Evolutionary conservation across 2,888 invertebrate species (phyloP), one percentile per base, ranked within the genome.

Genomic region (Tineola bisselliella): DNA sequence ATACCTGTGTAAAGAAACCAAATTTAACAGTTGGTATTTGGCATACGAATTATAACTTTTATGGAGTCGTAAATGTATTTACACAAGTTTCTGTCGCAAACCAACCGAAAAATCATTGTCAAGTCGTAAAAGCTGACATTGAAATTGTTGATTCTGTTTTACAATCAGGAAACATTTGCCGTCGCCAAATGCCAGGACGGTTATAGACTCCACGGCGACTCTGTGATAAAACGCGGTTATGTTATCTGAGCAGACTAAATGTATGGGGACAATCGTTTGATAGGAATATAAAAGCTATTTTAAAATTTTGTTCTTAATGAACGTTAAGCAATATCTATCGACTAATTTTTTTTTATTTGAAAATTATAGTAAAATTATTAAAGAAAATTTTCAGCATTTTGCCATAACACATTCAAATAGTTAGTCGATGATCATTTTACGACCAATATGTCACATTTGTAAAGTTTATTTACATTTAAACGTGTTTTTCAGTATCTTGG

Each of bases 41-140:
- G 25, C 25, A 25, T 25, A 6, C 25, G 25, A 25, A 25, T 25
- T 25, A 25, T 25, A 25, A 25, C 25, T 25, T 25, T 25, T 25
- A 6, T 25, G 25, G 25, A 25, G 25, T 25, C 25, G 6, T 25
- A 38, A n/a, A 38, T n/a, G 38, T 38, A 38, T 38, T 38, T 38
- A 38, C 10, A 38, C 38, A 38, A 38, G 38, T 38, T 38, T 12
- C n/a, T 38, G 10, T 38, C 38, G 38, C 38, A 38, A n/a, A 38
- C 38, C 48, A 44, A 48, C 48, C 48, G 10, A 48, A 73, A 74
- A 75, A 76, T 74, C 74, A 79, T 81, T 77, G 75, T 70, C 69
- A 70, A 71, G 66, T 77, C 79, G 73, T 84, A 81, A 84, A 82
- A 66, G 73, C 70, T 81, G 83, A 75, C 84, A 84, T 86, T 84